Conservation (phyloP, 2,888 invertebrate genomes). For the Protodeltote pygarga region DNA sequence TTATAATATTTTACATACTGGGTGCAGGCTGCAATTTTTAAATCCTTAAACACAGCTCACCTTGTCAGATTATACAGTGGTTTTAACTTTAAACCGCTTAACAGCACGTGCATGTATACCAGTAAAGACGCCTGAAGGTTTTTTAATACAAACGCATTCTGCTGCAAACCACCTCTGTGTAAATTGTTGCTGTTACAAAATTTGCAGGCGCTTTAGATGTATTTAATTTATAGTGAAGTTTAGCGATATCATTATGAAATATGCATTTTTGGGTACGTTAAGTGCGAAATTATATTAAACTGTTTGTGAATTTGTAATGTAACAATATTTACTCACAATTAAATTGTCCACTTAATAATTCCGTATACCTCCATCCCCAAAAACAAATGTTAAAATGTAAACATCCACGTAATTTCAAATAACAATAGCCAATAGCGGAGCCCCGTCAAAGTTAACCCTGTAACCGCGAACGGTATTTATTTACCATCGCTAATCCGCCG, state of each 20-base stretch:
- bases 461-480: constrained; percentile 49
- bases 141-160: not conserved
- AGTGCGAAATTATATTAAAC: constrained; percentile 12
- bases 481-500: constrained; percentile 56
- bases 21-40: no score
- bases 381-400: constrained; percentile 28
- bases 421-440: constrained; percentile 44
- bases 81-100: no score
- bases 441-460: constrained; percentile 43
- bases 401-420: constrained; percentile 35
- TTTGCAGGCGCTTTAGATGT: constrained; percentile 6
- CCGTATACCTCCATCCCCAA: constrained; percentile 12
- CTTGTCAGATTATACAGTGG: no score
- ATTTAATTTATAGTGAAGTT: not conserved
- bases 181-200: constrained; percentile 14
- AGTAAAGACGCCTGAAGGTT: constrained; percentile 8
- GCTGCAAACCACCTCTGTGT: constrained; percentile 2
- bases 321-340: no score
- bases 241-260: not conserved
- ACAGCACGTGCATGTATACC: no score
- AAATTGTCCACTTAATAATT: constrained; percentile 19
- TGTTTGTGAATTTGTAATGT: constrained; percentile 1
- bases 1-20: no score
- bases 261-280: not conserved
- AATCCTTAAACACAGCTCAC: no score